Evolutionary conservation across 2,113 vertebrate species (phyloP).

Genomic region (Sitta europaea): DNA sequence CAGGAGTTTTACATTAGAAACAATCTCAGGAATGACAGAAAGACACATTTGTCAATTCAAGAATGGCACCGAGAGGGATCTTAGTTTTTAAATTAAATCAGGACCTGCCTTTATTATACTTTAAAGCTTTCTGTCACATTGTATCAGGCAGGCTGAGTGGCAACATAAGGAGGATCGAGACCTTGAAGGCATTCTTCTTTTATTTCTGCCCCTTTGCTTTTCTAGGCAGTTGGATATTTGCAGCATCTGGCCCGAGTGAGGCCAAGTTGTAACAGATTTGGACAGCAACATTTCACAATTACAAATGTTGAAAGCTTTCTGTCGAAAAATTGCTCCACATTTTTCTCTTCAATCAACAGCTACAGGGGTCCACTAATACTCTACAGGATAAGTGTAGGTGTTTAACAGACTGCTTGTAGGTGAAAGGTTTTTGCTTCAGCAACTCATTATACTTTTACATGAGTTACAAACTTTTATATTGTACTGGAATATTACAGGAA

Average conservation of each 20-base stretch:
- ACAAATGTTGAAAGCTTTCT: conserved; percentile 58
- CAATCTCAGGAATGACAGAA: neutral
- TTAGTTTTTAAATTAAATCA: conserved; percentile 40
- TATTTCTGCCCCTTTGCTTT: neutral
- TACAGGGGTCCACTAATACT: neutral
- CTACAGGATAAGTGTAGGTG: neutral
- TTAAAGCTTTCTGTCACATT: neutral
- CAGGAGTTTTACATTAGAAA: neutral
- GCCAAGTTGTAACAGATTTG: neutral
- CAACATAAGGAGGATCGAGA: neutral
- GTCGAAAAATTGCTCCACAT: conserved; percentile 5
- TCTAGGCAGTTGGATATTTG: conserved; percentile 13
- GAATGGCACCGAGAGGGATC: neutral
- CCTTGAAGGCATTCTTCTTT: neutral
- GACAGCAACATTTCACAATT: conserved; percentile 33
- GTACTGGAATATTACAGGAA: neutral
- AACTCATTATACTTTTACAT: neutral
- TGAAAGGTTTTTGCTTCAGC: conserved; percentile 25
- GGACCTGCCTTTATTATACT: neutral
- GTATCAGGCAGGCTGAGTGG: neutral
- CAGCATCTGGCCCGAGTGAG: neutral
- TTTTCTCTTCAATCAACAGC: conserved; percentile 10
- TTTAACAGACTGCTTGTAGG: neutral
- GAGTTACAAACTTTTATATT: neutral
- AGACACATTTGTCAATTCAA: neutral